phyloP scores from a whole-genome alignment of 2,888 invertebrate genomes.

The Agonopterix alstromeriana region DNA sequence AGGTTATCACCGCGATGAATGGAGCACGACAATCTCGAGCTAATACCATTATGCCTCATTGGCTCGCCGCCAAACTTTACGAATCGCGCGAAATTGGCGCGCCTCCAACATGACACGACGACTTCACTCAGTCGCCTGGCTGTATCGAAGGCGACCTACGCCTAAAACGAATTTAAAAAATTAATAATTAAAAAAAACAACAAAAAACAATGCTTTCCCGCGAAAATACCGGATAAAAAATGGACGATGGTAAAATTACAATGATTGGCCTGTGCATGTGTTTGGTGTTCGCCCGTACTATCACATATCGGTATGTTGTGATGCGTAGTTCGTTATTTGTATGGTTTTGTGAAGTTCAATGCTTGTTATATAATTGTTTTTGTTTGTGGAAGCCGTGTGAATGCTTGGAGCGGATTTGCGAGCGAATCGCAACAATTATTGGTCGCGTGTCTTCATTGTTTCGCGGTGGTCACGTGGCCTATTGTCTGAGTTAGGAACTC shows the following conservation, averaged over 20 bases:
- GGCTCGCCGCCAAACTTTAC: slow-evolving; percentile 42
- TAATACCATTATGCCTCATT: slow-evolving; percentile 24
- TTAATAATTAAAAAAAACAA: slow-evolving; percentile 19
- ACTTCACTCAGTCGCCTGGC: slow-evolving; percentile 39
- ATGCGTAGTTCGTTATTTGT: slow-evolving; percentile 32
- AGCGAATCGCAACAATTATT: too few relatives aligned
- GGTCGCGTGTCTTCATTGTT: slow-evolving; percentile 1
- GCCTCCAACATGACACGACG: slow-evolving; percentile 39
- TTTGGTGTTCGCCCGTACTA: slow-evolving; percentile 2
- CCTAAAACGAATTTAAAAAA: slow-evolving; percentile 11
- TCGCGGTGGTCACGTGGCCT: background rate
- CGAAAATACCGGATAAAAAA: slow-evolving; percentile 51
- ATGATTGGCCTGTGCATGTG: slow-evolving; percentile 19
- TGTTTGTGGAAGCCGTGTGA: slow-evolving; percentile 10
- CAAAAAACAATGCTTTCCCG: slow-evolving; percentile 48
- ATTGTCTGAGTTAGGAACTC: too few relatives aligned
- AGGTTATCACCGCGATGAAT: slow-evolving; percentile 43
- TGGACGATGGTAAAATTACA: slow-evolving; percentile 45
- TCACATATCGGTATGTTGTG: slow-evolving; percentile 21
- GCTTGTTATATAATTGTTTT: slow-evolving; percentile 54
- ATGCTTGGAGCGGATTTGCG: background rate
- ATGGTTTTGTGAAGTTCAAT: slow-evolving; percentile 42
- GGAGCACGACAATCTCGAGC: slow-evolving; percentile 21
- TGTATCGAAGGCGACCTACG: slow-evolving; percentile 31
- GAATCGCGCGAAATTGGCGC: slow-evolving; percentile 30